A percentile compares a stretch with the other conserved stretches of the same genome.
These are phyloP conservation scores for Pelodiscus sinensis DNA, from an alignment of 2,113 vertebrate genomes.

Conservation along the genomic window DNA sequence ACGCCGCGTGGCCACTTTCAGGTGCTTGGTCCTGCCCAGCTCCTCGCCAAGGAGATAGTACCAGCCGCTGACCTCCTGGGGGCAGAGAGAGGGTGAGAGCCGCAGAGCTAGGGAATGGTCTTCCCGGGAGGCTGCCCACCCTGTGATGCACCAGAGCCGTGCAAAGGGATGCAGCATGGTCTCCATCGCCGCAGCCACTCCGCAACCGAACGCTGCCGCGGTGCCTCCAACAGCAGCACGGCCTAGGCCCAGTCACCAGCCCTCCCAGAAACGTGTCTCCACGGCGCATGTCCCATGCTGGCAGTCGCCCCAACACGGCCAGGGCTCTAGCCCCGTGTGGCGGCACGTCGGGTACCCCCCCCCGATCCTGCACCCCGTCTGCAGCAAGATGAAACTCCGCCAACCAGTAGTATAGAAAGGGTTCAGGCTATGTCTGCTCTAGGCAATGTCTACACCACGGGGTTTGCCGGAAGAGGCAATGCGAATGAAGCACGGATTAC, in stretches of 20 bases:
- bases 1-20: conserved; percentile 83
- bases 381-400: no score
- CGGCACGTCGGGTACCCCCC: no score
- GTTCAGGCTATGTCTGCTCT: no score
- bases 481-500: no score
- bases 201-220: no score
- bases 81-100: not conserved
- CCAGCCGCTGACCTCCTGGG: conserved; percentile 88
- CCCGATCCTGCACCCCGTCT: no score
- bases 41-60: conserved; percentile 89
- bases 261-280: not conserved
- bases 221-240: no score
- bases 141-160: not conserved
- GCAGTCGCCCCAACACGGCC: accelerated
- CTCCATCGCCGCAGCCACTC: not conserved
- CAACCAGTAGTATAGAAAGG: no score
- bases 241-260: not conserved
- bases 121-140: not conserved
- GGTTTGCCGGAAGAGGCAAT: no score
- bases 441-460: no score
- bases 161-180: not conserved
- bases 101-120: not conserved
- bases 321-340: not conserved
- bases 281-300: accelerated
- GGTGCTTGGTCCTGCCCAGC: conserved; percentile 89